Conservation (phyloP, 1,140 invertebrate species). For the Vanessa tameamea region DNA sequence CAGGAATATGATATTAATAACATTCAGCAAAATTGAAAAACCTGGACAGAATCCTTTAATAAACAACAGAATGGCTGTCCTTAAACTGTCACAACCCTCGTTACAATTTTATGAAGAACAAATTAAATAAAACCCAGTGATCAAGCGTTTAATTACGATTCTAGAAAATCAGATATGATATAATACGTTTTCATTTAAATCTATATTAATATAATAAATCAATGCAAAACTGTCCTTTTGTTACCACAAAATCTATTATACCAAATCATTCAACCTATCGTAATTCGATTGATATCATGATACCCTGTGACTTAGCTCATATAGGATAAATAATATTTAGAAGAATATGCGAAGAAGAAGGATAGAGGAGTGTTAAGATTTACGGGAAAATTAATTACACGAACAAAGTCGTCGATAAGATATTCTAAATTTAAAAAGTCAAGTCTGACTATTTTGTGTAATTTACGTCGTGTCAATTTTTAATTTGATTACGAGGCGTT, state of each 20-base stretch:
- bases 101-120: conserved; percentile 11
- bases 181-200: not conserved
- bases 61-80: not conserved
- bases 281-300: too few species aligned
- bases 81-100: conserved; percentile 8
- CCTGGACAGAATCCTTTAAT: conserved; percentile 1
- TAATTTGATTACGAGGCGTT: not conserved
- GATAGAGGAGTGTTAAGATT: too few species aligned
- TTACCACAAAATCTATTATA: too few species aligned
- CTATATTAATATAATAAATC: not conserved
- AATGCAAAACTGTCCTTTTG: too few species aligned
- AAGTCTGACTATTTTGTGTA: not conserved
- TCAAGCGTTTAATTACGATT: not conserved
- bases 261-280: too few species aligned
- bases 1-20: not conserved
- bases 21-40: not conserved
- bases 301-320: too few species aligned
- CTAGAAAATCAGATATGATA: not conserved
- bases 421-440: too few species aligned
- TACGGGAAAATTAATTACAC: too few species aligned
- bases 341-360: too few species aligned
- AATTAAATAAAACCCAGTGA: conserved; percentile 12
- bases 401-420: too few species aligned
- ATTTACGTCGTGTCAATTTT: not conserved
- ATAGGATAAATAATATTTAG: too few species aligned